phyloP scores from a whole-genome alignment of 2,888 invertebrate genomes.

The Acleris emargana region DNA sequence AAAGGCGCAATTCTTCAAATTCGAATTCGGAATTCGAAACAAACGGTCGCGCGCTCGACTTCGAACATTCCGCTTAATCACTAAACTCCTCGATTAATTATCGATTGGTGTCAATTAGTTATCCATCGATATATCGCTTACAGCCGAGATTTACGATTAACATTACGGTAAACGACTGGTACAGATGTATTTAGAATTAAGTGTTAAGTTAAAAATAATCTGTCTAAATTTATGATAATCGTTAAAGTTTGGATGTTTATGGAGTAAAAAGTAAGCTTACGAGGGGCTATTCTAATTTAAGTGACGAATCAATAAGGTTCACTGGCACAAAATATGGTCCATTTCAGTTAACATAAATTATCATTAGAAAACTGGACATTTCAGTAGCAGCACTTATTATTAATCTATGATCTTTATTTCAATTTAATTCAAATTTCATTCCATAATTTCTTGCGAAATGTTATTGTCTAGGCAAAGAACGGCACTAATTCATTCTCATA shows the following conservation, averaged over 20 bases:
- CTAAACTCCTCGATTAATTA: constrained; percentile 28
- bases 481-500: constrained; percentile 16
- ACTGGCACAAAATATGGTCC: too few relatives aligned
- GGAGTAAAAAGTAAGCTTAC: background rate
- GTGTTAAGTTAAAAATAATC: constrained; percentile 29
- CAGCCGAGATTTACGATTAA: constrained; percentile 63
- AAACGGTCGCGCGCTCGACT: constrained; percentile 40
- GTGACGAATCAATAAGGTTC: background rate
- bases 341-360: too few relatives aligned
- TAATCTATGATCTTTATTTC: too few relatives aligned
- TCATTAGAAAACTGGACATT: too few relatives aligned
- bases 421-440: too few relatives aligned
- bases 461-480: background rate
- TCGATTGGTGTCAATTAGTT: constrained; percentile 21
- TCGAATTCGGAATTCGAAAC: constrained; percentile 50
- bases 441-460: background rate
- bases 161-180: constrained; percentile 58
- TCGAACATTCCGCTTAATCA: constrained; percentile 28
- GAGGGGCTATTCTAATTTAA: background rate
- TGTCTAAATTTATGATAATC: constrained; percentile 25
- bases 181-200: constrained; percentile 26
- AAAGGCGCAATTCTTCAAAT: constrained; percentile 33
- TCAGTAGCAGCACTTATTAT: too few relatives aligned
- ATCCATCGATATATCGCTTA: constrained; percentile 57
- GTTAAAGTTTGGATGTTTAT: constrained; percentile 1